Evolutionary conservation across 2,113 vertebrate species (phyloP).

Genomic region (Pteropus alecto): DNA sequence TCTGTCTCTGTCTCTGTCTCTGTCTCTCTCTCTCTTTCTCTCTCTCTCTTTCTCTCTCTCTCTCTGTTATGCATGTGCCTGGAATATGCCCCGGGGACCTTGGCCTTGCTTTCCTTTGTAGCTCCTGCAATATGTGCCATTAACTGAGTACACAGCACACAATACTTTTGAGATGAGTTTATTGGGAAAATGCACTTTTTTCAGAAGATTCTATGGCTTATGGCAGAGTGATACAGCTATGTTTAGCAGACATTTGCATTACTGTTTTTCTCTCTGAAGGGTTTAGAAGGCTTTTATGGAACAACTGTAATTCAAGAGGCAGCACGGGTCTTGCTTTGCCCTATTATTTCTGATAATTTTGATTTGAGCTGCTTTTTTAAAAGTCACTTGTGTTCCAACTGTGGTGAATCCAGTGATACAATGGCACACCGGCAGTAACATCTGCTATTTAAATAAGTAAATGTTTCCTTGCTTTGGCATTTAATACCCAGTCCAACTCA

Average conservation of each 20-base stretch:
- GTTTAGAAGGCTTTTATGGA: conserved; percentile 56
- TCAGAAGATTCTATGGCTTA: background rate
- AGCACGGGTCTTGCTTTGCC: conserved; percentile 24
- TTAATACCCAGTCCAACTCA: conserved; percentile 24
- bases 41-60: too few species aligned
- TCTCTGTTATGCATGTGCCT: background rate
- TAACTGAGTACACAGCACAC: background rate
- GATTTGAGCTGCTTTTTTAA: conserved; percentile 74
- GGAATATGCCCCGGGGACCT: background rate
- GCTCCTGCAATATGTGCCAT: background rate
- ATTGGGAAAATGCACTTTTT: background rate
- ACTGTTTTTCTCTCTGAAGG: conserved; percentile 39
- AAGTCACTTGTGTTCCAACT: conserved; percentile 71
- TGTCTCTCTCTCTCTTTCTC: background rate
- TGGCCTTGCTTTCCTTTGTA: background rate
- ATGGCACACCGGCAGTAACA: conserved; percentile 39
- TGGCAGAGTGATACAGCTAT: background rate
- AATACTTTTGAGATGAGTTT: background rate
- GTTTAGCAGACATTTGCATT: conserved; percentile 58
- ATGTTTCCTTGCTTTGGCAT: background rate
- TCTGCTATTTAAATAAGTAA: background rate
- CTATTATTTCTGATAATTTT: conserved; percentile 71
- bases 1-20: too few species aligned
- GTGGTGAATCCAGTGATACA: conserved; percentile 53
- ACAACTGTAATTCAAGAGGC: conserved; percentile 71